Base-by-base conservation (phyloP, 2,113 vertebrate species). In the Neodon shergylaensis region DNA sequence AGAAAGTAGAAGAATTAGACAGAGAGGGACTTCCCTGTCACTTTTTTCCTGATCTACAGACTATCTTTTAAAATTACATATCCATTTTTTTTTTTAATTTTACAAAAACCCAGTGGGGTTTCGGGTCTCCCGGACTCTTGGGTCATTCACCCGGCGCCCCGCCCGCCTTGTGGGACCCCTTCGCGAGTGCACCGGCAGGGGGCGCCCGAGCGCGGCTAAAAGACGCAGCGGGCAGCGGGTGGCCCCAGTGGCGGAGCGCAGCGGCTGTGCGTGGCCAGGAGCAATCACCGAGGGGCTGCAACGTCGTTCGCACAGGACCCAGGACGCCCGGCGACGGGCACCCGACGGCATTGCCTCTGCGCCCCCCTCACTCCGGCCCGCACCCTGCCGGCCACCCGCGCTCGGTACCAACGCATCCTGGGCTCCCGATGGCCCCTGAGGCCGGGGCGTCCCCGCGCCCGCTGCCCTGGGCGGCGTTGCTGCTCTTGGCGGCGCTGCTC, bases 351-450 rank as follows among this genome's bases (percentile, higher is more conserved):
- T 81, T 26, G 21, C 90, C 70, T 47, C 74, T 0, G 72, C 61
- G 54, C 39, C 54, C 82, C 73, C 9, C 16, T 39, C 44, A 73
- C 87, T 70, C 65, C 58, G 14, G 14, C 74, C 87, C 11, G 78
- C 33, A 52, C 63, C 73, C 95, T 28, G n/a, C 39, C 4, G 22
- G 47, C 63, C 44, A 24, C 79, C 85, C 33, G 47, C 33, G 10
- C 52, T 52, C 86, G 4, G 78, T 58, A 68, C 31, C 85, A 63
- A 17, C 74, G 65, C 93, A 3, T 49, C 91, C 74, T 42, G 28
- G 94, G 95, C 91, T 90, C 95, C 95, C 73, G 61, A 98, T 98
- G 98, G 98, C 97, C 83, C 96, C 94, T 52, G 72, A 74, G 76
- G 91, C 79, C 65, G 3, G 94, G 70, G 95, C 87, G 54, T 88